Percentiles rank a stretch among this genome's conserved stretches.
Evolutionary conservation across 2,888 invertebrate species (phyloP).

Genomic region (Sinhomidia bicolor): DNA sequence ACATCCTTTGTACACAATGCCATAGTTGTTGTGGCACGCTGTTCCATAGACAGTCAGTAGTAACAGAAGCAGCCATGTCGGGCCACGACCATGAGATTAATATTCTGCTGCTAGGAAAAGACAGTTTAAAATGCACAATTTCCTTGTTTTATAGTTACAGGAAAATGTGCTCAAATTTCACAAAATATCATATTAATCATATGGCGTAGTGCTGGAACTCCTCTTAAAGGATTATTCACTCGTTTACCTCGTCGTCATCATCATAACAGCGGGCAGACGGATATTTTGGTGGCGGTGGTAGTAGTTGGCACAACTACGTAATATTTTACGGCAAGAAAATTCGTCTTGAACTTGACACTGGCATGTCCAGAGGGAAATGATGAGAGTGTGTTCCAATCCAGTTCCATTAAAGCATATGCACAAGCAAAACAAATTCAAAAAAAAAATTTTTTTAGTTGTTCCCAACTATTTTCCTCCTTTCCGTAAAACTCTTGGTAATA

Average conservation of each 20-base stretch:
- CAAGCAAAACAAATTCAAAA: no score
- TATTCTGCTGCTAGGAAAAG: conserved; percentile 16
- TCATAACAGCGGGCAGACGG: not conserved
- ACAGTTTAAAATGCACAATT: conserved; percentile 46
- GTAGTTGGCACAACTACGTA: no score
- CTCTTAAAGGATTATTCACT: not conserved
- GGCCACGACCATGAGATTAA: not conserved
- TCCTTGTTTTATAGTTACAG: conserved; percentile 62
- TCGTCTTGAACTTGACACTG: not conserved
- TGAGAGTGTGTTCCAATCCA: not conserved
- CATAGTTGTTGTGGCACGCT: not conserved
- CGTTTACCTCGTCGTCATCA: not conserved
- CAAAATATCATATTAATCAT: conserved; percentile 15
- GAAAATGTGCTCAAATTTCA: conserved; percentile 60
- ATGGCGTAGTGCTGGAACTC: not conserved
- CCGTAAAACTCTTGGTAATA: no score
- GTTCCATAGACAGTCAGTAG: not conserved
- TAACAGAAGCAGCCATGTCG: not conserved
- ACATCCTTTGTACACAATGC: not conserved
- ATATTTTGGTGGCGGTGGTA: no score
- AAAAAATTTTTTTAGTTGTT: not conserved
- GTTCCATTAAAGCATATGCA: no score
- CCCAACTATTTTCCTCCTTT: conserved; percentile 4
- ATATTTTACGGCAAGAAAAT: not conserved
- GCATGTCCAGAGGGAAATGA: not conserved